Evolutionary conservation across 1,140 invertebrate genomes (phyloP), one percentile per base, ranked within the genome.

Genomic region (Neodiprion virginianus): DNA sequence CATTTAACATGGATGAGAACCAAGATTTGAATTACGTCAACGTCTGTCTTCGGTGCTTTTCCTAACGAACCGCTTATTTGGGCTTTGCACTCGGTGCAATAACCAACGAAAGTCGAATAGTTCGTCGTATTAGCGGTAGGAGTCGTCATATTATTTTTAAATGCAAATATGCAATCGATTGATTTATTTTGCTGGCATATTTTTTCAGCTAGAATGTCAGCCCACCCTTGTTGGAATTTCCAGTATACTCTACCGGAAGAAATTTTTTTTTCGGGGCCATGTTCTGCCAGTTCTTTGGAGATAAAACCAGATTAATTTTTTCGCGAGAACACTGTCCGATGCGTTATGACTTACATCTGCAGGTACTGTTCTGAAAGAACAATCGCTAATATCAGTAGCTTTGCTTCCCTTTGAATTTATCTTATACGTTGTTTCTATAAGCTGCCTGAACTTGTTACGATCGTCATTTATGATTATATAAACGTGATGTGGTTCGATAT

Each of bases 201-300:
- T 21, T 21, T 21, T 21, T 21, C 17, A 48, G 75, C 48, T 9
- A 76, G 70, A 17, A 71, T 61, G 21, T 73, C 67, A 17, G 72
- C 61, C 75, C 75, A 76, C 4, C 75, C 72, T 48, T 73, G 47
- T 61, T 65, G 48, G 3, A 73, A 66, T 71, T 70, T 76, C 75
- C 72, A 76, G 47, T 73, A 76, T 7, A 61, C 68, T 49, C 72
- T 61, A 17, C 69, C 61, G 11, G 21, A 17, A 48, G 67, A 76
- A 12, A 76, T 70, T 21, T 65, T 73, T 73, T 76, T 71, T 73
- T n/a, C n/a, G 53, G 53, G 53, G 53, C 53, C 10, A 61, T 61
- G 53, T 61, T n/a, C 53, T 11, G n/a, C 53, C 53, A 61, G n/a
- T 61, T 61, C n/a, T 61, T 61, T n/a, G 53, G n/a, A 11, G 53